Evolutionary conservation across 30 jellyfish, hydroid and myxozoan genomes (phyloP), one percentile per base, ranked within the genome.

Genomic region (Hydra vulgaris): DNA sequence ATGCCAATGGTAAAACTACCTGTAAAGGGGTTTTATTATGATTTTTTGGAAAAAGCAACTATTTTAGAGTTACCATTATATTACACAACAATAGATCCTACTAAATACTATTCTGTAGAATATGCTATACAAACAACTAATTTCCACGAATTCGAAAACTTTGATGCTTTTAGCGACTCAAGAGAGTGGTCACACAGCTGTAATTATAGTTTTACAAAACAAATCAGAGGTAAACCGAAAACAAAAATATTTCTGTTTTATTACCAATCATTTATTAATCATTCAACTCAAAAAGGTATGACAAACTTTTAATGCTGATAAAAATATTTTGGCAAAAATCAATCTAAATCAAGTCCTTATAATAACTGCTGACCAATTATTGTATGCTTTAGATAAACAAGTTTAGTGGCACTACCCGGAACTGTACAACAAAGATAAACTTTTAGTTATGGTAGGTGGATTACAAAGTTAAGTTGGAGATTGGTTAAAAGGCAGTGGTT

Each of bases 351-450:
- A 56, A 56, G n/a, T 56, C 71, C n/a, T n/a, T n/a, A 56, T 56
- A 56, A 56, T 56, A 56, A 56, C 71, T 15, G 71, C 71, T 17
- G 18, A n/a, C n/a, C n/a, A 56, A n/a, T 17, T 15, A 56, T 15
- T 17, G 18, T 15, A n/a, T 17, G 17, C n/a, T n/a, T 15, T n/a
- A 15, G 71, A n/a, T n/a, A 56, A 17, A 15, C 17, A 15, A 17
- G n/a, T n/a, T n/a, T n/a, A n/a, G n/a, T n/a, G n/a, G n/a, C n/a
- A n/a, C n/a, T n/a, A n/a, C n/a, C n/a, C 71, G n/a, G 71, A 56
- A 56, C 71, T 56, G 71, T 56, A 56, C n/a, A n/a, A n/a, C n/a
- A n/a, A 56, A 56, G 71, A 56, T 56, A 56, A 56, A n/a, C n/a
- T 56, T 56, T 56, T 56, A 56, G n/a, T 56, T 17, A n/a, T 56